These are phyloP conservation scores for Turritopsis dohrnii DNA, from an alignment of 30 jellyfish, hydroid and myxozoan species.

Conservation along the genomic window DNA sequence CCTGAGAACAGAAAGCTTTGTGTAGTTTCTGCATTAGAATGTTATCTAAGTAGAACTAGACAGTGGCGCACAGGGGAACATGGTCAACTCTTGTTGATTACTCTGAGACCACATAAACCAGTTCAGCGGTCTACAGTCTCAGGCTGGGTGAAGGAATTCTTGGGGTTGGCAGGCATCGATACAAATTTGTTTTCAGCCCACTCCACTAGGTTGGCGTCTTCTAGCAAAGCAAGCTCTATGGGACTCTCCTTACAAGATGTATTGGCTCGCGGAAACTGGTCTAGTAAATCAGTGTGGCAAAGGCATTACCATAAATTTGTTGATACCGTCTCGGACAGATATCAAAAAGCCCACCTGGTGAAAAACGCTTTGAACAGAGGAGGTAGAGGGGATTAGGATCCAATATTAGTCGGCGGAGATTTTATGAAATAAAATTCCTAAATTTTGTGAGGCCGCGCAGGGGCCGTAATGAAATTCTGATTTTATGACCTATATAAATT, in stretches of 20 bases:
- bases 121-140: not conserved
- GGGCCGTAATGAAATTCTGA: not conserved
- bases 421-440: not conserved
- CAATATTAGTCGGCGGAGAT: no score
- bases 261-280: not conserved
- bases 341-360: not conserved
- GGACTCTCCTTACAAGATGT: not conserved
- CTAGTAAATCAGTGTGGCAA: not conserved
- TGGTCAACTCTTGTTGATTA: not conserved
- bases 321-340: not conserved
- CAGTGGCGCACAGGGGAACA: not conserved
- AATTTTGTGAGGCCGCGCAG: not conserved
- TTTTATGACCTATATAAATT: no score
- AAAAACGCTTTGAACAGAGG: not conserved
- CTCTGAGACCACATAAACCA: not conserved
- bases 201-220: not conserved
- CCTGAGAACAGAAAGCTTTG: not conserved
- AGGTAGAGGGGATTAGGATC: not conserved
- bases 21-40: not conserved
- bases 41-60: not conserved
- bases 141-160: not conserved
- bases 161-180: not conserved
- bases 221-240: not conserved
- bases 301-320: not conserved
- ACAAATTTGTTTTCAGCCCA: not conserved